A percentile compares a stretch with the other conserved stretches of the same genome.
Conservation (phyloP, 2,797 vertebrate species). For the Tragopan temminckii region DNA sequence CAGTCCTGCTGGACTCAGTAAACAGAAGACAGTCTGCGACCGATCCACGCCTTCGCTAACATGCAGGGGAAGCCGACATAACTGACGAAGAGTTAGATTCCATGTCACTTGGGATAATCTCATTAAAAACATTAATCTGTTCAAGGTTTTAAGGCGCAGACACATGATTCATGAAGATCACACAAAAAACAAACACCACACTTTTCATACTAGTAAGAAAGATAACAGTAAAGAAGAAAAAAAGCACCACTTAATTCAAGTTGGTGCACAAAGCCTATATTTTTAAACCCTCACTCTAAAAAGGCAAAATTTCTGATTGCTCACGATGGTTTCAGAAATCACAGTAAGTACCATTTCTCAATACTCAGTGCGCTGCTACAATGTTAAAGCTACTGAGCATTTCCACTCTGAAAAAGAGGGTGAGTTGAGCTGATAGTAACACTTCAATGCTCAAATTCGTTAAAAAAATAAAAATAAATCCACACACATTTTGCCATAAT, state of each 20-base stretch:
- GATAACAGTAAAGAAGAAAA: neutral
- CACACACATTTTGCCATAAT: neutral
- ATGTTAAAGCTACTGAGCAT: neutral
- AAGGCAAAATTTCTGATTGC: neutral
- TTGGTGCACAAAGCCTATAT: neutral
- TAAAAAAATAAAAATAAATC: neutral
- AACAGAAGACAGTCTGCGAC: neutral
- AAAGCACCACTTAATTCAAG: neutral
- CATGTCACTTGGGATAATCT: neutral
- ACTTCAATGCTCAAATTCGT: neutral
- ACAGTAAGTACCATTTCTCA: neutral
- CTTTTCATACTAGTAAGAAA: neutral
- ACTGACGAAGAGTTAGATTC: neutral
- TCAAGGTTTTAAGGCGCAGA: neutral
- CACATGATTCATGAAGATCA: neutral
- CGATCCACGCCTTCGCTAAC: neutral
- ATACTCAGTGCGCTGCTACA: neutral
- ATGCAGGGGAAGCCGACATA: neutral
- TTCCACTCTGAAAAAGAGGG: neutral
- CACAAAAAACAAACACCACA: neutral
- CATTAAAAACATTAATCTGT: neutral
- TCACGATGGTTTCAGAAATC: neutral
- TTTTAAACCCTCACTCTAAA: neutral
- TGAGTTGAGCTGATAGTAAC: neutral
- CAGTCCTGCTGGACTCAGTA: neutral